Base-by-base conservation (phyloP, 2,113 vertebrate species). In the Rhabdomys dilectus region DNA sequence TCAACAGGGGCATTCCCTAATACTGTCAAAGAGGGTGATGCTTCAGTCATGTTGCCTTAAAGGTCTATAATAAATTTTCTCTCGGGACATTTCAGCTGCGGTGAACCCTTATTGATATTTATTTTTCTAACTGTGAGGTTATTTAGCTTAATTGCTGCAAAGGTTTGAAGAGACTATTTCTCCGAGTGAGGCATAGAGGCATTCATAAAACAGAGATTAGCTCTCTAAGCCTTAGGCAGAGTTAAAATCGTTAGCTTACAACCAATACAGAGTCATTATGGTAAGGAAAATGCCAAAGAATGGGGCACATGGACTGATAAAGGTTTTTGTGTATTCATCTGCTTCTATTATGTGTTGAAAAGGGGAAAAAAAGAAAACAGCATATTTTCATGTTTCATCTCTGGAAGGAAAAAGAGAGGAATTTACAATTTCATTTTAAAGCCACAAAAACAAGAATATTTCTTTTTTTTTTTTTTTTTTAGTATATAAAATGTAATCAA, bases 121-220 rank as follows among this genome's bases (percentile, higher is more conserved):
- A 62, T 93, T 75, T 93, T 72, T 81, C 11, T 66, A 89, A 34
- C 36, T 80, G 42, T 93, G 39, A 84, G n/a, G 56, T 85, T 51
- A 51, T 51, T 51, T 89, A 85, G 81, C 86, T 95, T 94, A 91
- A 90, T 89, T 90, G 24, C 70, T 96, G 0, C 88, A 66, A 85
- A 51, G 4, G 39, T 87, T 62, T 85, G 80, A 92, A 96, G 56
- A 88, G 8, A 31, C 45, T 42, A 84, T 93, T 96, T 91, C 11
- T 85, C 86, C 91, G 66, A 90, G 11, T 48, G 77, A 95, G 56
- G 9, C n/a, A 34, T 4, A 51, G 66, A 91, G 53, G 31, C 39
- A 22, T 77, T 91, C 36, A 36, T 11, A 53, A 78, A 78, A 60
- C 19, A 86, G 73, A 93, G 42, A 4, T 91, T 95, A 88, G 12